These are phyloP conservation scores for Artemia sinica DNA, from an alignment of 2,888 invertebrate genomes.

Conservation along the genomic window DNA sequence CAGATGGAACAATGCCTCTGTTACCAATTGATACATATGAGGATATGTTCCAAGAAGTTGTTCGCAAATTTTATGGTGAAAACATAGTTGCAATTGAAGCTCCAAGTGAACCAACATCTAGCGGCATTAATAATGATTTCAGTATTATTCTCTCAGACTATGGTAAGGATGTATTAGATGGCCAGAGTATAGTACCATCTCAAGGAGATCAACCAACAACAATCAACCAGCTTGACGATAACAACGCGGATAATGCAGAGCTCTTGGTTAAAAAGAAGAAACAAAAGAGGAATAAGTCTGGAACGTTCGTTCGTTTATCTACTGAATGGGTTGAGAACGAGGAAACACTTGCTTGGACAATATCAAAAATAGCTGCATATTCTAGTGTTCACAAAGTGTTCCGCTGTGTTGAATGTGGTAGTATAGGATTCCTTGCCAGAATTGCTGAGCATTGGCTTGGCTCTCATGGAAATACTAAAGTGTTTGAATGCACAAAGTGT, in stretches of 20 bases:
- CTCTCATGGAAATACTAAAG: slow-evolving; percentile 48
- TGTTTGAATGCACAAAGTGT: slow-evolving; percentile 47
- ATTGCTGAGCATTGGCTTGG: slow-evolving; percentile 61
- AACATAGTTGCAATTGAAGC: slow-evolving; percentile 33
- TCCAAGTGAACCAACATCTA: neutral
- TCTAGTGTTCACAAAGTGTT: slow-evolving; percentile 56
- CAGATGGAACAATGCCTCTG: slow-evolving; percentile 19
- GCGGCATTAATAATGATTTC: slow-evolving; percentile 1
- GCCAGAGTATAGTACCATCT: neutral
- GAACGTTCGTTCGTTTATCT: slow-evolving; percentile 18
- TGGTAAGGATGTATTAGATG: neutral
- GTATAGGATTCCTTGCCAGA: slow-evolving; percentile 51
- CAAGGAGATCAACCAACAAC: slow-evolving; percentile 10
- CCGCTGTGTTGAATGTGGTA: slow-evolving; percentile 55
- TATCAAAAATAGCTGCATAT: slow-evolving; percentile 61
- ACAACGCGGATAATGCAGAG: slow-evolving; percentile 33
- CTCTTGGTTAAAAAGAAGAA: neutral
- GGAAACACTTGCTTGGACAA: slow-evolving; percentile 52
- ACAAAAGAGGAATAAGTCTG: neutral
- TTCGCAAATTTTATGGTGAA: slow-evolving; percentile 73
- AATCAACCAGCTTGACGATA: slow-evolving; percentile 17
- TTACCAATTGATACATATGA: slow-evolving; percentile 38
- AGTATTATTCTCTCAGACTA: slow-evolving; percentile 8
- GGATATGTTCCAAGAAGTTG: slow-evolving; percentile 79
- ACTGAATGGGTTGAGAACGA: slow-evolving; percentile 48